Evolutionary conservation across 2,113 vertebrate species (phyloP).

Genomic region (Orycteropus afer): DNA sequence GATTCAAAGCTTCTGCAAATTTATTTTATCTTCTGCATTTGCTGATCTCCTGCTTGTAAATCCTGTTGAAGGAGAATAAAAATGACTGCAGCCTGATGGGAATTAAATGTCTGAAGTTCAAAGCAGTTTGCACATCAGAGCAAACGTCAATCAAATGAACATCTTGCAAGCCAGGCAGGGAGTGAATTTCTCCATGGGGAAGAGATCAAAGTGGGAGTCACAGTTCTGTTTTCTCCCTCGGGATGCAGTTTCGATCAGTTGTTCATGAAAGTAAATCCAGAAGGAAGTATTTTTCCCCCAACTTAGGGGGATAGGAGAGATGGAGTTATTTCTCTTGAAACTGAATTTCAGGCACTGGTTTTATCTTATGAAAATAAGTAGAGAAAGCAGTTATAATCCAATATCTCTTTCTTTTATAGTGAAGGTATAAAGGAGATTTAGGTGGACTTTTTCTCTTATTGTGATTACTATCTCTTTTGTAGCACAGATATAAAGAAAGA

Average conservation of each 20-base stretch:
- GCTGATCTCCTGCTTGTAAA: conserved; percentile 93
- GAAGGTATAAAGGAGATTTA: conserved; percentile 28
- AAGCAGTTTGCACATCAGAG: conserved; percentile 94
- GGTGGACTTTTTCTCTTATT: conserved; percentile 38
- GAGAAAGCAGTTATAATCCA: conserved; percentile 43
- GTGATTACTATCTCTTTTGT: conserved; percentile 17
- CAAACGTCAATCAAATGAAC: conserved; percentile 92
- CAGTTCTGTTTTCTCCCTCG: conserved; percentile 88
- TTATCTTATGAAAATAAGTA: conserved; percentile 69
- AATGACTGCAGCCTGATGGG: conserved; percentile 94
- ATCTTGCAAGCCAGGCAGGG: conserved; percentile 87
- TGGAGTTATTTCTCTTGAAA: conserved; percentile 75
- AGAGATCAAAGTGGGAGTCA: conserved; percentile 91
- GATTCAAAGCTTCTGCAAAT: conserved; percentile 96
- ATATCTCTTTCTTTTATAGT: background rate
- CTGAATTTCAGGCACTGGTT: conserved; percentile 74
- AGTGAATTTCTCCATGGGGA: conserved; percentile 87
- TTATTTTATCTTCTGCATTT: conserved; percentile 94
- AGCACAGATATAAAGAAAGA: background rate
- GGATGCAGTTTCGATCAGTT: conserved; percentile 88
- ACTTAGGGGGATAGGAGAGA: conserved; percentile 39
- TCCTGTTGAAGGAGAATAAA: conserved; percentile 95
- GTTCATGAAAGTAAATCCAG: conserved; percentile 90
- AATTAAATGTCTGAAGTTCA: conserved; percentile 96
- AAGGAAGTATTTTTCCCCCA: conserved; percentile 72